A percentile compares a stretch with the other conserved stretches of the same genome.
phyloP scores from a whole-genome alignment of 2,113 vertebrate genomes.

The Elachura formosa region DNA sequence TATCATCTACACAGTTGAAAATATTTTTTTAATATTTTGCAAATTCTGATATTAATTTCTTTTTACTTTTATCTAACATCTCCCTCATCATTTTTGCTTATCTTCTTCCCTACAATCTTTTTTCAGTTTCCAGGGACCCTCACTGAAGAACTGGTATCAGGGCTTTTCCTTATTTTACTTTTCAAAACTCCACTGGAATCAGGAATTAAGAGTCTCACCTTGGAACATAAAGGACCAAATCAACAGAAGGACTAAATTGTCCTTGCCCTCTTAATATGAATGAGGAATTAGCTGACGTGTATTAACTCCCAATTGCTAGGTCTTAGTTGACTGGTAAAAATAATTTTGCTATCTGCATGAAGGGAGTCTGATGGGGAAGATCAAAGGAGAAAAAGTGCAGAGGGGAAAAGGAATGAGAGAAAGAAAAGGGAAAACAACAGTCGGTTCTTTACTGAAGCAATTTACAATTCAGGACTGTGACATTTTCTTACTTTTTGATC shows the following conservation, averaged over 20 bases:
- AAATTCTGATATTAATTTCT: not conserved
- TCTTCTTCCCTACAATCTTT: not conserved
- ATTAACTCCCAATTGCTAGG: not conserved
- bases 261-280: not conserved
- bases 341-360: not conserved
- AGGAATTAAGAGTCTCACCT: not conserved
- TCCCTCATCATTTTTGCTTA: not conserved
- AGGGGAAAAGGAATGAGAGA: not conserved
- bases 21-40: not conserved
- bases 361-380: not conserved
- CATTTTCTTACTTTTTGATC: slow-evolving; percentile 44
- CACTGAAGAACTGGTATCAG: not conserved
- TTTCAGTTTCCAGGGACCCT: not conserved
- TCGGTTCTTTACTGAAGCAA: not conserved
- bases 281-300: not conserved
- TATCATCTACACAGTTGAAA: not conserved
- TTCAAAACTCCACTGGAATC: not conserved
- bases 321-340: not conserved
- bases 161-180: not conserved
- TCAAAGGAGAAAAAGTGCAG: not conserved
- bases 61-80: not conserved
- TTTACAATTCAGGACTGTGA: slow-evolving; percentile 1
- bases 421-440: not conserved
- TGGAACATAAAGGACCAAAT: not conserved
- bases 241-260: not conserved